Conservation (phyloP, 1,140 invertebrate species). For the Copidosoma floridanum region DNA sequence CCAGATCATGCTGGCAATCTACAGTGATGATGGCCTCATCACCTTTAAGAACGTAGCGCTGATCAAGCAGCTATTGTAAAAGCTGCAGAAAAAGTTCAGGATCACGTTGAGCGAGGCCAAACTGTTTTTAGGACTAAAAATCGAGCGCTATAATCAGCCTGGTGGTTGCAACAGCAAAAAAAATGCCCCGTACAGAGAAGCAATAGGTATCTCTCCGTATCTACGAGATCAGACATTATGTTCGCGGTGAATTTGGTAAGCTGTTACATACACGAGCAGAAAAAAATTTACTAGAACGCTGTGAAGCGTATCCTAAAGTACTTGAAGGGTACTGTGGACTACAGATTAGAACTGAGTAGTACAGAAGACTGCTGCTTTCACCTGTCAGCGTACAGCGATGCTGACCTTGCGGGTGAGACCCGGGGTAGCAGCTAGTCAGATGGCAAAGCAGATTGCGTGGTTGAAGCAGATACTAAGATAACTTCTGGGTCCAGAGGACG, state of each 20-base stretch:
- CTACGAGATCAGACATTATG: constrained; percentile 42
- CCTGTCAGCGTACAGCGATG: constrained; percentile 9
- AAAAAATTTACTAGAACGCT: not conserved
- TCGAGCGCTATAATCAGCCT: not conserved
- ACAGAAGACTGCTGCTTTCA: no score
- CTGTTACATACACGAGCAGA: not conserved
- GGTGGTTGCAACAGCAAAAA: not conserved
- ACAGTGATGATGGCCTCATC: constrained; percentile 26
- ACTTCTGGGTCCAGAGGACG: not conserved
- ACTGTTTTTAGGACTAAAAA: constrained; percentile 10
- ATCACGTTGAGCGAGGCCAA: not conserved
- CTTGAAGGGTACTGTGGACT: constrained; percentile 16
- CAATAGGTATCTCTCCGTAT: constrained; percentile 41
- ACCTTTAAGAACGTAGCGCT: not conserved
- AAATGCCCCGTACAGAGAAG: constrained; percentile 30
- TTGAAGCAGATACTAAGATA: constrained; percentile 5
- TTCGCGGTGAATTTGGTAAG: constrained; percentile 12
- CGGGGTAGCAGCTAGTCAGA: constrained; percentile 26
- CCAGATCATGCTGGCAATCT: not conserved
- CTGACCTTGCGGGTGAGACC: constrained; percentile 17
- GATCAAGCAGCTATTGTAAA: constrained; percentile 2
- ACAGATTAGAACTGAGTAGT: constrained; percentile 15
- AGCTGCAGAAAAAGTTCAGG: not conserved
- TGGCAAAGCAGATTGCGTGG: constrained; percentile 37
- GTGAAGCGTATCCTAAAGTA: constrained; percentile 17